A percentile compares a stretch with the other conserved stretches of the same genome.
These are phyloP conservation scores for Aselliscus stoliczkanus DNA, from an alignment of 2,797 vertebrate genomes.

Conservation along the genomic window DNA sequence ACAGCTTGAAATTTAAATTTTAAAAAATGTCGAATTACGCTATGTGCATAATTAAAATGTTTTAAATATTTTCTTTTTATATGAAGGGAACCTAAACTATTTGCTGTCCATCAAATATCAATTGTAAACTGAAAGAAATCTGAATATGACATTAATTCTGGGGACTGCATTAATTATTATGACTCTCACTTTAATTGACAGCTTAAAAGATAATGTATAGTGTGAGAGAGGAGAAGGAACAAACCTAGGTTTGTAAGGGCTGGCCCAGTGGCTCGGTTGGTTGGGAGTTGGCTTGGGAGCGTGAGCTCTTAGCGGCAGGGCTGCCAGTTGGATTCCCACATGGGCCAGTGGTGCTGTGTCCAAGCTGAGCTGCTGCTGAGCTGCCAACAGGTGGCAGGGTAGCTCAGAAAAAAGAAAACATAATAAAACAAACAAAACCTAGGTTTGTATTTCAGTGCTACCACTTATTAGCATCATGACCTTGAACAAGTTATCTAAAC, in stretches of 20 bases:
- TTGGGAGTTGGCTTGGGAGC: too few relatives aligned
- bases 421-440: too few relatives aligned
- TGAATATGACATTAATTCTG: neutral
- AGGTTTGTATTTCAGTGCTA: neutral
- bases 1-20: constrained; percentile 12
- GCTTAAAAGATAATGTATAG: neutral
- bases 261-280: too few relatives aligned
- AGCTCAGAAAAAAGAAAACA: too few relatives aligned
- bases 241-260: neutral
- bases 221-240: neutral
- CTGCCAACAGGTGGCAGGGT: too few relatives aligned
- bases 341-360: too few relatives aligned
- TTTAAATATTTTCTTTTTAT: constrained; percentile 26
- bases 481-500: neutral
- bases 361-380: too few relatives aligned
- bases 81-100: neutral
- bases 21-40: neutral
- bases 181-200: neutral
- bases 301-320: too few relatives aligned
- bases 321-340: too few relatives aligned
- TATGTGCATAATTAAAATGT: neutral
- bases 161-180: neutral
- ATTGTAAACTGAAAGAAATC: neutral
- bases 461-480: neutral
- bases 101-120: neutral